A percentile compares a stretch with the other conserved stretches of the same genome.
These are phyloP conservation scores for Apteryx mantelli DNA, from an alignment of 2,113 vertebrate genomes.

Conservation along the genomic window DNA sequence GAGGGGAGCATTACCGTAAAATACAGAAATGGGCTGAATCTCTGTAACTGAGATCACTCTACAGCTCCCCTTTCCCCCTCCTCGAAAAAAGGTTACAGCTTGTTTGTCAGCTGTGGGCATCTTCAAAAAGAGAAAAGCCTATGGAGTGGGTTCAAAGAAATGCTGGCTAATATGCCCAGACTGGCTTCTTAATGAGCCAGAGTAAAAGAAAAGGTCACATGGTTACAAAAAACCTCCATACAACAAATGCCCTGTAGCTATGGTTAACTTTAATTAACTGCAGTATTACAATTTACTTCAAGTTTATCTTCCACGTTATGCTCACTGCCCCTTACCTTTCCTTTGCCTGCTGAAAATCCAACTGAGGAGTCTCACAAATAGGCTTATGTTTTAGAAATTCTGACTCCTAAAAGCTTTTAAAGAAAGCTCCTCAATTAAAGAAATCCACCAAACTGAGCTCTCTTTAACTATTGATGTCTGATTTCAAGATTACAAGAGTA, in stretches of 20 bases:
- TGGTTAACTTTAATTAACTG: conserved; percentile 80
- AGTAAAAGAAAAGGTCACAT: conserved; percentile 73
- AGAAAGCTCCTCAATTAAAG: neutral
- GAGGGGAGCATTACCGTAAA: neutral
- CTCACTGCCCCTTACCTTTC: conserved; percentile 20
- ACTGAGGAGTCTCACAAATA: neutral
- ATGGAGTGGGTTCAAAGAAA: conserved; percentile 59
- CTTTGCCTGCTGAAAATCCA: conserved; percentile 33
- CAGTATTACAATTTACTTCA: conserved; percentile 71
- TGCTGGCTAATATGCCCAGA: conserved; percentile 54
- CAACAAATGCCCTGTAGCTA: conserved; percentile 71
- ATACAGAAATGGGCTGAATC: conserved; percentile 16
- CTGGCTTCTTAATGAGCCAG: conserved; percentile 62
- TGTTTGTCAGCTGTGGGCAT: conserved; percentile 32
- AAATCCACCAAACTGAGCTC: neutral
- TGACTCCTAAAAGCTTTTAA: neutral
- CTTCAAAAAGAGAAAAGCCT: conserved; percentile 50
- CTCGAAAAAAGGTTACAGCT: neutral
- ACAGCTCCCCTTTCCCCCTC: neutral
- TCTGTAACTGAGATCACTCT: neutral
- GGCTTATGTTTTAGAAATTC: neutral
- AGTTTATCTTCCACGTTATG: conserved; percentile 57
- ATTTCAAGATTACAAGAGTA: neutral
- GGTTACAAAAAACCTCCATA: conserved; percentile 58
- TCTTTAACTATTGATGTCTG: neutral